Percentiles rank a stretch among this genome's conserved stretches.
These are phyloP conservation scores for Poicephalus gulielmi DNA, from an alignment of 2,113 vertebrate species.

Conservation along the genomic window DNA sequence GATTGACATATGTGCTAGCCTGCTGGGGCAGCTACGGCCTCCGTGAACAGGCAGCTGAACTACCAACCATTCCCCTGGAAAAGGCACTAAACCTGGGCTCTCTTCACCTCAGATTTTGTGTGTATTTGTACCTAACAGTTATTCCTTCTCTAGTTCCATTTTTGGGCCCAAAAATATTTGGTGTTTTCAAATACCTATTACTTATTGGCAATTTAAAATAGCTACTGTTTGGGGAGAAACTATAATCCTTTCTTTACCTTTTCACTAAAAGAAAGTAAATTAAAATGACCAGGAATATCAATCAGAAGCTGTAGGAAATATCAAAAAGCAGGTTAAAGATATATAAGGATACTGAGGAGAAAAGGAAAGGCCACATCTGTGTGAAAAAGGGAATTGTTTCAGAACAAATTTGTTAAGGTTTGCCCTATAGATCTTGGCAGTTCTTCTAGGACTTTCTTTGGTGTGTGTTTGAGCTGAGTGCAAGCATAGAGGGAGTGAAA, in stretches of 20 bases:
- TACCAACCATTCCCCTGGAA: background rate
- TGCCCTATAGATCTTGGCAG: background rate
- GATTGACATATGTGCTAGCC: accelerated
- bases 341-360: background rate
- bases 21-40: background rate
- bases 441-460: background rate
- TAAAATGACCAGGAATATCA: background rate
- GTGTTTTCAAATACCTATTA: accelerated
- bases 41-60: background rate
- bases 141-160: background rate
- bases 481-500: background rate
- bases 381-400: background rate
- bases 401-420: background rate
- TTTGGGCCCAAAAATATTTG: background rate
- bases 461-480: background rate
- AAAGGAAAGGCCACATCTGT: background rate
- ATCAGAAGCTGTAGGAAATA: background rate
- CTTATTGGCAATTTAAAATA: background rate
- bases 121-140: background rate
- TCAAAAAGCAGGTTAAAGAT: background rate
- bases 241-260: background rate
- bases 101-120: background rate
- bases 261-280: background rate
- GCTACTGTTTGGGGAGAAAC: background rate
- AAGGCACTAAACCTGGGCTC: background rate